A percentile compares a stretch with the other conserved stretches of the same genome.
Evolutionary conservation across 2,888 invertebrate genomes (phyloP).

Genomic region (Phortica okadai): DNA sequence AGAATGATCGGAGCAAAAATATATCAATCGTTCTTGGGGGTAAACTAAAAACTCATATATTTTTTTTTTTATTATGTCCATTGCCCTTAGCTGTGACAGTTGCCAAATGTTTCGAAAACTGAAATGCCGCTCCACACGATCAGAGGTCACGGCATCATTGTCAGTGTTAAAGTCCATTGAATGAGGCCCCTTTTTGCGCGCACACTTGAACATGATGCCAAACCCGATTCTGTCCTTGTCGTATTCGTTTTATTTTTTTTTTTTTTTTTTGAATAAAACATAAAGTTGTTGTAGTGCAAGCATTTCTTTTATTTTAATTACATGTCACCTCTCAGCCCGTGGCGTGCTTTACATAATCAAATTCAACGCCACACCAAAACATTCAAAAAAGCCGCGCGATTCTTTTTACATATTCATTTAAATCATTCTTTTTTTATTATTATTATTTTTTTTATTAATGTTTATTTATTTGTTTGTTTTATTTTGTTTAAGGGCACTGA

Average conservation of each 20-base stretch:
- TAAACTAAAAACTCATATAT: no score
- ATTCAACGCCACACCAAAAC: not conserved
- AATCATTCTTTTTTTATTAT: conserved; percentile 12
- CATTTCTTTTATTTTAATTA: conserved; percentile 16
- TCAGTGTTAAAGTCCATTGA: not conserved
- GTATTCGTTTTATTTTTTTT: not conserved
- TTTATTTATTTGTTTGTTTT: conserved; percentile 13
- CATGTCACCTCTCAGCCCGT: conserved; percentile 1
- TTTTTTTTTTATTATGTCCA: no score
- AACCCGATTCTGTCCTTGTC: conserved; percentile 22
- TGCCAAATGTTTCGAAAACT: not conserved
- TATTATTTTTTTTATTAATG: conserved; percentile 30
- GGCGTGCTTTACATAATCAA: not conserved
- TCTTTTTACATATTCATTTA: not conserved
- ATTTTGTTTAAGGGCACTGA: conserved; percentile 40
- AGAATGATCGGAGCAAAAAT: no score
- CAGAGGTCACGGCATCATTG: not conserved
- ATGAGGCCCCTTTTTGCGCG: conserved; percentile 1
- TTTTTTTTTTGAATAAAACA: conserved; percentile 1
- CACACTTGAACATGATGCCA: not conserved
- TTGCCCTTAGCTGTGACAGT: not conserved
- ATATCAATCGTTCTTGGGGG: no score
- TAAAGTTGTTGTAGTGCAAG: not conserved
- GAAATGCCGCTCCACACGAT: not conserved
- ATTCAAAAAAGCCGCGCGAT: not conserved